These are phyloP conservation scores for Hypotaenidia philippensis DNA, from an alignment of 2,797 vertebrate species.

Conservation along the genomic window DNA sequence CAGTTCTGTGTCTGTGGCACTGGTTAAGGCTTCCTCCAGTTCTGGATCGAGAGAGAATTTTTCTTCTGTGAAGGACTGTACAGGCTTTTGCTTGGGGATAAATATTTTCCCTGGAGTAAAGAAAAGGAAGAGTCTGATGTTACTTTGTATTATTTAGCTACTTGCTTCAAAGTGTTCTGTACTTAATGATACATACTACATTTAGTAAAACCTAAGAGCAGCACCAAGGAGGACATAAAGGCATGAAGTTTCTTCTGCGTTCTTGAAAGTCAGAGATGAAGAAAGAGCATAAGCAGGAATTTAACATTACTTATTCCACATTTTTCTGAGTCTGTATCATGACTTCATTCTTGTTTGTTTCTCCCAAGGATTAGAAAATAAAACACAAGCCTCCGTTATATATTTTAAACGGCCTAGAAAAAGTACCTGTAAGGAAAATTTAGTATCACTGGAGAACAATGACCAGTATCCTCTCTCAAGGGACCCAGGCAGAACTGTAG, in stretches of 20 bases:
- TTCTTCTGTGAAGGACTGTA: constrained; percentile 87
- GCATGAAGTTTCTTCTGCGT: neutral
- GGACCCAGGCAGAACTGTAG: neutral
- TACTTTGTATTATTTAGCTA: neutral
- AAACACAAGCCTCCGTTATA: neutral
- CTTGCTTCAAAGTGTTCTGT: neutral
- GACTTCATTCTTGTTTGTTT: neutral
- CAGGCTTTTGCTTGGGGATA: constrained; percentile 92
- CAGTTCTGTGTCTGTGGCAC: constrained; percentile 94
- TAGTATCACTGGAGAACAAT: neutral
- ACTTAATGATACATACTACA: neutral
- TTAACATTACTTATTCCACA: neutral
- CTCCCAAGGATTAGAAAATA: neutral
- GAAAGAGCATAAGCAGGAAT: neutral
- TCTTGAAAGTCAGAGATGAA: neutral
- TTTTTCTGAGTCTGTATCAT: neutral
- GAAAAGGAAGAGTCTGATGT: neutral
- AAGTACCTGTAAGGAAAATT: neutral
- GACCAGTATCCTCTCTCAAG: neutral
- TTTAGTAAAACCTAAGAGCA: neutral
- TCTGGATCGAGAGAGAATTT: constrained; percentile 94
- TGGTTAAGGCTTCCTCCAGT: constrained; percentile 95
- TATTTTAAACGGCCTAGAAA: neutral
- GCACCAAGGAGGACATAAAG: neutral
- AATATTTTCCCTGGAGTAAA: constrained; percentile 87